Evolutionary conservation across 1,140 invertebrate genomes (phyloP).

Genomic region (Lethrus apterus): DNA sequence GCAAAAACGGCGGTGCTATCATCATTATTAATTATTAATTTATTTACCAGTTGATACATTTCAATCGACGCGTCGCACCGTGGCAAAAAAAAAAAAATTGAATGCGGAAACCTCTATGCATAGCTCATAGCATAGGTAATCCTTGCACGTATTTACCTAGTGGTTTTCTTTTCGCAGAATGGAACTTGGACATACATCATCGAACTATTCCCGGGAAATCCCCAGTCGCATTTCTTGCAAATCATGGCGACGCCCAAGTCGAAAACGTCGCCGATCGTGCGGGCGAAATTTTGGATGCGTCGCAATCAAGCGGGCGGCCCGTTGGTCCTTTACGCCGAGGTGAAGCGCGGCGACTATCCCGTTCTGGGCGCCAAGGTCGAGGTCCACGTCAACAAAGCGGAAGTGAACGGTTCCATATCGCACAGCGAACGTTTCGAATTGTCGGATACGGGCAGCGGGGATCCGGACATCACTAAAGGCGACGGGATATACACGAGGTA

Average conservation of each 20-base stretch:
- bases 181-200: conserved; percentile 53
- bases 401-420: conserved; percentile 38
- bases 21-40: too few species aligned
- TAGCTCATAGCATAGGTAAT: not conserved
- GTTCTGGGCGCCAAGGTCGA: conserved; percentile 47
- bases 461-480: conserved; percentile 56
- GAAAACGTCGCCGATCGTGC: conserved; percentile 36
- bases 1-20: too few species aligned
- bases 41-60: too few species aligned
- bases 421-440: conserved; percentile 45
- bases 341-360: conserved; percentile 46
- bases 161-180: conserved; percentile 40
- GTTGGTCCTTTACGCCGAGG: conserved; percentile 46
- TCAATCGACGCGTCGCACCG: too few species aligned
- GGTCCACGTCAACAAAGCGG: conserved; percentile 41
- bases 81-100: not conserved
- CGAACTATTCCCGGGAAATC: conserved; percentile 48
- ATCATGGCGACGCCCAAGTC: conserved; percentile 44
- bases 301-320: conserved; percentile 34
- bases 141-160: not conserved
- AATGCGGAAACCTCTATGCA: not conserved
- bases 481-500: conserved; percentile 62
- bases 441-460: conserved; percentile 54
- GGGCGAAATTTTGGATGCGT: conserved; percentile 40
- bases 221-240: conserved; percentile 51